Base-by-base conservation (phyloP, 1,140 invertebrate species). In the Hylaeus anthracinus region DNA sequence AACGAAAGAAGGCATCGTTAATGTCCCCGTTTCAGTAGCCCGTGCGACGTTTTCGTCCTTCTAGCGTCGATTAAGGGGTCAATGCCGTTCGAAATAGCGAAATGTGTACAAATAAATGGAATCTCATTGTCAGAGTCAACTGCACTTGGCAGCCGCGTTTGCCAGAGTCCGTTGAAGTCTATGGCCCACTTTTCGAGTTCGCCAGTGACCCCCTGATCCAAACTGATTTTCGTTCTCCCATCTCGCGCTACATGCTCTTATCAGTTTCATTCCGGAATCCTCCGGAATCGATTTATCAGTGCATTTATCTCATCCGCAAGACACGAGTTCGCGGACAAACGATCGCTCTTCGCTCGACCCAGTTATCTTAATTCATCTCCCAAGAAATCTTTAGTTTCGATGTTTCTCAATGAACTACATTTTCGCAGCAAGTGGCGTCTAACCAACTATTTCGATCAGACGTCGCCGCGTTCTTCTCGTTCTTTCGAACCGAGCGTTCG, bases 41-140 rank as follows among this genome's bases (percentile, higher is more conserved):
- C 55, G 14, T 10, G 14, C 55, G 55, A 15, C 5, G 15, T 41
- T 65, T 15, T 14, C 15, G 41, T 37, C 12, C 12, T 39, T 15
- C 12, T 3, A 53, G 37, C 0, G 1, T 45, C 8, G 5, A 79
- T 72, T 51, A 26, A 39, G 64, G 55, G 55, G 78, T 53, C 63
- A 74, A 80, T 73, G 71, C 53, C 74, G 63, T 9, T 15, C 45
- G 10, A 82, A 71, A 51, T 5, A 14, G 10, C 26, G 12, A 72
- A 67, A 63, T 61, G 15, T 41, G 37, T 69, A 37, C 26, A 78
- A 78, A 74, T 69, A 85, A 78, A 71, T 58, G 65, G 55, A 82
- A 82, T 79, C 76, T 86, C 82, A 87, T 77, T 87, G 86, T 87
- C 86, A 87, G 77, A 86, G 81, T 87, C 86, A 84, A 84, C 84